Evolutionary conservation across 1,140 invertebrate genomes (phyloP).

Genomic region (Magallana ariakensis): DNA sequence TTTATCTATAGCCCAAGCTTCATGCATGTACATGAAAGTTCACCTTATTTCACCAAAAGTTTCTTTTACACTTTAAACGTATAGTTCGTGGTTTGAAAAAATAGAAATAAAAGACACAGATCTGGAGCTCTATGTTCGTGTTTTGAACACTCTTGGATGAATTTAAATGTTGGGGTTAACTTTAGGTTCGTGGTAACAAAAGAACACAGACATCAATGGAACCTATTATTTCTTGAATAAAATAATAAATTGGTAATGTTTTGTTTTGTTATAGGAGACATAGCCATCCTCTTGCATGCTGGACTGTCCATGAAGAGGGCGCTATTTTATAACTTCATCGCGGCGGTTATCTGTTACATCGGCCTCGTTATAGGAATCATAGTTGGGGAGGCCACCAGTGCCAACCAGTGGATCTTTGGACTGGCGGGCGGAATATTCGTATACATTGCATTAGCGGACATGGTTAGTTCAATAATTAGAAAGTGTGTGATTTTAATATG

Average conservation of each 20-base stretch:
- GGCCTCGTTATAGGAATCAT: conserved; percentile 83
- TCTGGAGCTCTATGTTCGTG: no score
- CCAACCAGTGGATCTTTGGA: conserved; percentile 82
- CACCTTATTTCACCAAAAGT: no score
- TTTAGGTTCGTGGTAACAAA: no score
- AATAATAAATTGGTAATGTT: background rate
- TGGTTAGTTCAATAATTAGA: conserved; percentile 80
- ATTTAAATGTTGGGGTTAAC: no score
- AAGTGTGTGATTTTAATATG: no score
- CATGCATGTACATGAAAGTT: no score
- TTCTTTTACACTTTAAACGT: no score
- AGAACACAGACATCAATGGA: no score
- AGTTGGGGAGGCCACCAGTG: conserved; percentile 77
- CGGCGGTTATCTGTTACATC: conserved; percentile 84
- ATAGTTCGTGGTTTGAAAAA: no score
- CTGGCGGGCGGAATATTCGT: conserved; percentile 84
- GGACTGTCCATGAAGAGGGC: conserved; percentile 85
- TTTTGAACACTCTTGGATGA: no score
- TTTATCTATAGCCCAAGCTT: no score
- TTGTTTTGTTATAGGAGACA: conserved; percentile 82
- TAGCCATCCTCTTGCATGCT: conserved; percentile 85
- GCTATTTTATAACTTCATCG: conserved; percentile 85
- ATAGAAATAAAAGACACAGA: no score
- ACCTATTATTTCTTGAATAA: background rate
- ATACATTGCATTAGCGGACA: conserved; percentile 84